phyloP scores from a whole-genome alignment of 2,888 invertebrate genomes.

The Herminia tarsipennalis region DNA sequence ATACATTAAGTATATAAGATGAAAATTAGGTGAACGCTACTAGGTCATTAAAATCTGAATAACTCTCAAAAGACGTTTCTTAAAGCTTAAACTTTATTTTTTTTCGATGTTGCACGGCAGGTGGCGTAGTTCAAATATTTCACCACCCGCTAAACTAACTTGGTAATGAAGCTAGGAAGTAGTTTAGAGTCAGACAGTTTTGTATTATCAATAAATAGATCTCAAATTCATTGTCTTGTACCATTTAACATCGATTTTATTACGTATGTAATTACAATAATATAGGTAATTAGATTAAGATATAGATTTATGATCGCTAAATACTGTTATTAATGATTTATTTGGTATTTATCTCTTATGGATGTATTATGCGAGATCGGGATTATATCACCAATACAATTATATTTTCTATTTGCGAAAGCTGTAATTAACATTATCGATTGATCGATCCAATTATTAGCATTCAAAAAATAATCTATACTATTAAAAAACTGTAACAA shows the following conservation, averaged over 20 bases:
- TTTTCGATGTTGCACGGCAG: too few species aligned
- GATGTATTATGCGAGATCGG: constrained; percentile 21
- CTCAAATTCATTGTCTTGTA: constrained; percentile 50
- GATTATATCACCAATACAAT: constrained; percentile 16
- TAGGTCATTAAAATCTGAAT: too few species aligned
- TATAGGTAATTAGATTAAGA: constrained; percentile 52
- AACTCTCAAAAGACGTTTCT: too few species aligned
- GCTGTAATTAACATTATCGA: too few species aligned
- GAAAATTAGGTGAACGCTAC: too few species aligned
- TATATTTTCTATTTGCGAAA: neutral
- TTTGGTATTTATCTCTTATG: constrained; percentile 23
- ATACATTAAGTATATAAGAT: too few species aligned
- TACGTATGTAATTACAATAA: constrained; percentile 48
- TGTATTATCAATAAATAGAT: constrained; percentile 47
- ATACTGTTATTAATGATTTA: constrained; percentile 45
- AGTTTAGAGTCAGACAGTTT: constrained; percentile 31
- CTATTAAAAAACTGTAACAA: too few species aligned
- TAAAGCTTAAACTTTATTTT: too few species aligned
- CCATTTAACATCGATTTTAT: constrained; percentile 39
- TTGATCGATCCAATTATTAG: too few species aligned
- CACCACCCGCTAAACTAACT: constrained; percentile 15
- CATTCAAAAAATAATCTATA: too few species aligned
- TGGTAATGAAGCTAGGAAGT: constrained; percentile 39
- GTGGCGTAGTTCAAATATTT: constrained; percentile 6
- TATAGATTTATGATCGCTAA: constrained; percentile 39